These are phyloP conservation scores for Leptodactylus fuscus DNA, from an alignment of 2,113 vertebrate genomes.

Conservation along the genomic window DNA sequence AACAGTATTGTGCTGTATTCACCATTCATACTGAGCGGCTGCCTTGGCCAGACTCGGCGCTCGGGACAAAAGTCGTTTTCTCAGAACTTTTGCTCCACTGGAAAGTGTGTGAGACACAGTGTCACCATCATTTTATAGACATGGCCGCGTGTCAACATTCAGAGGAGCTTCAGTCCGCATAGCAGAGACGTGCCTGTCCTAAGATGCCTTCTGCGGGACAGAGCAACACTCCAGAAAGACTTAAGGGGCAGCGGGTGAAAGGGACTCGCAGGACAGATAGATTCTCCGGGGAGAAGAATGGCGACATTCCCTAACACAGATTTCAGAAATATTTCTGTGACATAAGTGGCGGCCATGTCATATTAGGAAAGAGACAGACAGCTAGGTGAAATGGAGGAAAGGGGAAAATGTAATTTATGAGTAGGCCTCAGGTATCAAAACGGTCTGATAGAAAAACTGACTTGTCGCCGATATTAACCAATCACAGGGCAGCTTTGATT, in stretches of 20 bases:
- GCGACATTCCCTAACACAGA: not conserved
- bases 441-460: too few relatives aligned
- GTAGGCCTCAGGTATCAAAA: too few relatives aligned
- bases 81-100: slow-evolving; percentile 19
- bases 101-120: slow-evolving; percentile 32
- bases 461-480: too few relatives aligned
- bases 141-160: slow-evolving; percentile 28
- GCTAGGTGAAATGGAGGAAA: too few relatives aligned
- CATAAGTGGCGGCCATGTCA: not conserved
- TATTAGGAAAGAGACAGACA: too few relatives aligned
- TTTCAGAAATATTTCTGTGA: not conserved
- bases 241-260: not conserved
- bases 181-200: slow-evolving; percentile 24
- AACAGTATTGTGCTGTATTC: not conserved
- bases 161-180: not conserved
- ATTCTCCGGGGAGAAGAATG: not conserved
- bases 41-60: not conserved
- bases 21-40: not conserved
- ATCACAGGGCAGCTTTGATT: not conserved
- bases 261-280: slow-evolving; percentile 18
- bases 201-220: slow-evolving; percentile 4
- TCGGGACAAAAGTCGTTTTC: slow-evolving; percentile 17
- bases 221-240: not conserved
- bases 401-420: too few relatives aligned
- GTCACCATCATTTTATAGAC: slow-evolving; percentile 11